Percentiles rank a stretch among this genome's conserved stretches.
Conservation (phyloP, 2,113 vertebrate genomes). For the Rostratula benghalensis region DNA sequence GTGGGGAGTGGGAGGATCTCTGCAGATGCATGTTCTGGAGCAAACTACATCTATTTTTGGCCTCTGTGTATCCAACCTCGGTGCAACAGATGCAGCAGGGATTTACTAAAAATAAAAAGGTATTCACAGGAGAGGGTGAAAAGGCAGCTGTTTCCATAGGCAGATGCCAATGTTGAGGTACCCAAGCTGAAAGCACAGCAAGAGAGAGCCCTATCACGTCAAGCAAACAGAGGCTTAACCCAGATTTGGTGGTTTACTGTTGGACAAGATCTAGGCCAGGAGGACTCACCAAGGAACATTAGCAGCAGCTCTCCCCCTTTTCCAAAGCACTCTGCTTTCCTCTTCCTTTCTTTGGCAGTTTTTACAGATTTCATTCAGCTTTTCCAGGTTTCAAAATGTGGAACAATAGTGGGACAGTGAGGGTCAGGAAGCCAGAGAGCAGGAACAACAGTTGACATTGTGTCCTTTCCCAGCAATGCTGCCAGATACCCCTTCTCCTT, state of each 20-base stretch:
- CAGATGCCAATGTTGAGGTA: neutral
- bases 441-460: neutral
- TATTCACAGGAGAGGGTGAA: neutral
- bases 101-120: slow-evolving; percentile 15
- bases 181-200: neutral
- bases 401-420: neutral
- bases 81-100: neutral
- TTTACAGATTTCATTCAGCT: neutral
- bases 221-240: neutral
- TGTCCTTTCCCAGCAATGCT: neutral
- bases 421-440: neutral
- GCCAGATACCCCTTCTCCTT: neutral
- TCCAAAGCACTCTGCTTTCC: neutral
- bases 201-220: neutral
- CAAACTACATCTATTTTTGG: neutral
- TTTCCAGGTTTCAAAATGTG: neutral
- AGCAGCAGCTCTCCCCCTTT: neutral
- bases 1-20: neutral
- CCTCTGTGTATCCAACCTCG: neutral
- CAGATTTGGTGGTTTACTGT: neutral
- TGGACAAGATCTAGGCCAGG: neutral
- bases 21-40: neutral
- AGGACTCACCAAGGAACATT: neutral
- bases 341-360: neutral
- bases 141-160: neutral